Percentiles rank a stretch among this genome's conserved stretches.
phyloP scores from a whole-genome alignment of 1,140 invertebrate genomes.

The Ladona fulva region DNA sequence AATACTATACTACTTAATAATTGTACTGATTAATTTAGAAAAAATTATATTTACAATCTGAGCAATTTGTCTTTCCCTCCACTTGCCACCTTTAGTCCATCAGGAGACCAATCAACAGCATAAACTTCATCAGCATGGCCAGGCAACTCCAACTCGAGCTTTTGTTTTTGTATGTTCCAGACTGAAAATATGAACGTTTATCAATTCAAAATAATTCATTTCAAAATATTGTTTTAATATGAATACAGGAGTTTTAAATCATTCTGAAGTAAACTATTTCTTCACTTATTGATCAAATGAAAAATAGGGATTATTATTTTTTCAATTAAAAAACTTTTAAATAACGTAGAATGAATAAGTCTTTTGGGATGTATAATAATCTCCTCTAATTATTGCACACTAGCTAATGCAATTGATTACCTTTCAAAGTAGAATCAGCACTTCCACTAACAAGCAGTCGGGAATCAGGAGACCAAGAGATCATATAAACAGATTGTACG shows the following conservation, averaged over 20 bases:
- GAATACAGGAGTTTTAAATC: too few species aligned
- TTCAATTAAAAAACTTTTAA: too few species aligned
- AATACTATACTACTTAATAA: too few species aligned
- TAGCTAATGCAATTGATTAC: conserved; percentile 36
- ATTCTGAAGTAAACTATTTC: too few species aligned
- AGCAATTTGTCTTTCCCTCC: conserved; percentile 99
- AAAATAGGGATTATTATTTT: too few species aligned
- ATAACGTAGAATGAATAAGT: too few species aligned
- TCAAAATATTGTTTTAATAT: too few species aligned
- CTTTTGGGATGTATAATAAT: conserved; percentile 12
- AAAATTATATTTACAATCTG: conserved; percentile 63
- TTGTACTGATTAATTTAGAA: too few species aligned
- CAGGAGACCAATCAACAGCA: conserved; percentile 97
- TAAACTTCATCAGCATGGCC: conserved; percentile 99
- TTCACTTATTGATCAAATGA: too few species aligned
- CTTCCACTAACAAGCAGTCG: conserved; percentile 89
- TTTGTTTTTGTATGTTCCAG: conserved; percentile 81
- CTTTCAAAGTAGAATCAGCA: conserved; percentile 96
- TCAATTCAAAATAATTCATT: too few species aligned
- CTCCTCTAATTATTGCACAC: not conserved
- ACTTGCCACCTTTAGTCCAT: conserved; percentile 87
- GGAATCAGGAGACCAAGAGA: conserved; percentile 96
- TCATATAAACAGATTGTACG: conserved; percentile 92
- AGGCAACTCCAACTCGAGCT: conserved; percentile 87
- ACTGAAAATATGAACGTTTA: conserved; percentile 41